A percentile compares a stretch with the other conserved stretches of the same genome.
phyloP scores from a whole-genome alignment of 2,888 invertebrate species.

The Iselma pallidipennis region DNA sequence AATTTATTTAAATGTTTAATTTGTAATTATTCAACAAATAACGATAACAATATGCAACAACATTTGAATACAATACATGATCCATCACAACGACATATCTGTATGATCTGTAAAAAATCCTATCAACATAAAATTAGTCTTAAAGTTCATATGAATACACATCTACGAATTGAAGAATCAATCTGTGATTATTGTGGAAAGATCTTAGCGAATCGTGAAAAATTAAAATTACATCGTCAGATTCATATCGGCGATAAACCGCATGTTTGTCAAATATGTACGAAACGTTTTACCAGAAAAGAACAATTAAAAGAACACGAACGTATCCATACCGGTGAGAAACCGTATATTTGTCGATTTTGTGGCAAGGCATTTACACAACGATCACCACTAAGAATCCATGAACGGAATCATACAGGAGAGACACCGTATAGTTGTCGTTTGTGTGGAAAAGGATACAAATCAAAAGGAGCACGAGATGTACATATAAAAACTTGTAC shows the following conservation, averaged over 20 bases:
- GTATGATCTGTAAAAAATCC: too few relatives aligned
- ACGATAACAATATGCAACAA: slow-evolving; percentile 47
- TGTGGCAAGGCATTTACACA: slow-evolving; percentile 60
- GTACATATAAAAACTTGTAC: too few relatives aligned
- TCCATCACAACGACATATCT: too few relatives aligned
- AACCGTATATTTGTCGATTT: slow-evolving; percentile 44
- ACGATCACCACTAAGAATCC: slow-evolving; percentile 43
- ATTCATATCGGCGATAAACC: slow-evolving; percentile 40
- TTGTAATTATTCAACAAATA: slow-evolving; percentile 49
- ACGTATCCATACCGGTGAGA: too few relatives aligned
- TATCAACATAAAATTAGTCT: too few relatives aligned
- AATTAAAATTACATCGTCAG: too few relatives aligned
- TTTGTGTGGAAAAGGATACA: slow-evolving; percentile 60
- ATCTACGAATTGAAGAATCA: too few relatives aligned
- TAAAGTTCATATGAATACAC: too few relatives aligned
- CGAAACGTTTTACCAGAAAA: slow-evolving; percentile 61
- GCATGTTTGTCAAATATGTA: slow-evolving; percentile 61
- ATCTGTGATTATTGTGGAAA: too few relatives aligned
- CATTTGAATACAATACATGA: slow-evolving; percentile 48
- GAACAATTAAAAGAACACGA: slow-evolving; percentile 63
- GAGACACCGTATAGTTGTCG: slow-evolving; percentile 61
- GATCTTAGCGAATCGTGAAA: too few relatives aligned
- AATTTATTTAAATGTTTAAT: slow-evolving; percentile 48
- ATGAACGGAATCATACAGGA: slow-evolving; percentile 56
- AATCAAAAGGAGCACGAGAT: too few relatives aligned